A percentile compares a stretch with the other conserved stretches of the same genome.
These are phyloP conservation scores for Rhea americana DNA, from an alignment of 2,113 vertebrate species.

Conservation along the genomic window DNA sequence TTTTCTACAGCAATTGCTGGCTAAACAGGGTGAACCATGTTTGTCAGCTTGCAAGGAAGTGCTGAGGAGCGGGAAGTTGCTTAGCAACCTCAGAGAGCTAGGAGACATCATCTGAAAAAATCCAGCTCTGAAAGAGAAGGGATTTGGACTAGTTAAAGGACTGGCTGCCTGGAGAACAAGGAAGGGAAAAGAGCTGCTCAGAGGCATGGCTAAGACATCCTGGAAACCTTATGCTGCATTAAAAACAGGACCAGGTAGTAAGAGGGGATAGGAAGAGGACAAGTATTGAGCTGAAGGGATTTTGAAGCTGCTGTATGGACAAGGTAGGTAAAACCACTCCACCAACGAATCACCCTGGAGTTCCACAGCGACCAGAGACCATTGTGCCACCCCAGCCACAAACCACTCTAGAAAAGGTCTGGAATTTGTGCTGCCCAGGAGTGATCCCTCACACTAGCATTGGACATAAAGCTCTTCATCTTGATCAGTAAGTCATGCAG, in stretches of 20 bases:
- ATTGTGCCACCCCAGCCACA: not conserved
- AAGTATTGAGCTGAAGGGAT: too few relatives aligned
- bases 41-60: not conserved
- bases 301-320: accelerated
- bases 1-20: not conserved
- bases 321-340: not conserved
- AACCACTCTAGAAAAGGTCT: not conserved
- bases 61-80: not conserved
- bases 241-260: not conserved
- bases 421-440: not conserved
- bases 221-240: not conserved
- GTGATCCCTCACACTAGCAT: not conserved
- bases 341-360: not conserved
- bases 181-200: not conserved
- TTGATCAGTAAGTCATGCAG: accelerated
- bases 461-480: not conserved
- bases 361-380: not conserved
- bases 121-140: not conserved
- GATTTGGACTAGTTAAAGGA: not conserved
- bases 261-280: not conserved
- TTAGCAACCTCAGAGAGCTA: not conserved
- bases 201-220: too few relatives aligned
- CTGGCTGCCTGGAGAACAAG: not conserved
- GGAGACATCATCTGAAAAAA: not conserved
- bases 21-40: not conserved